These are phyloP conservation scores for Apamea monoglypha DNA, from an alignment of 2,888 invertebrate genomes.

Conservation along the genomic window DNA sequence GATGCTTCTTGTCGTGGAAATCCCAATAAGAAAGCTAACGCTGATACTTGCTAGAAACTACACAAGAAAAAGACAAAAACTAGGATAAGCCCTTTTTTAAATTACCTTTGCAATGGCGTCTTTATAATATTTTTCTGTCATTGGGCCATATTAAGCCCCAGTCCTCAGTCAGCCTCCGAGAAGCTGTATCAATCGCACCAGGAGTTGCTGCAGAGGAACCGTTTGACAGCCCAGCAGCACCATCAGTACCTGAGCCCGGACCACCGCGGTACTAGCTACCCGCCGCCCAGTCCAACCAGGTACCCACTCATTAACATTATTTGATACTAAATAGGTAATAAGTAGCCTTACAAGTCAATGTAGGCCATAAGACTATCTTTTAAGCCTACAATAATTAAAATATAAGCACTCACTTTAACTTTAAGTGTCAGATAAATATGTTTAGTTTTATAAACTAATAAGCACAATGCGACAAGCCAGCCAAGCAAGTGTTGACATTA, in stretches of 20 bases:
- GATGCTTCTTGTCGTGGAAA: background rate
- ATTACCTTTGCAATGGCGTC: background rate
- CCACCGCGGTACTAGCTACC: conserved; percentile 94
- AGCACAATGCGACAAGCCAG: background rate
- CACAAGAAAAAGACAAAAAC: background rate
- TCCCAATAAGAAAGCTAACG: background rate
- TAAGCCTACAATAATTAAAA: background rate
- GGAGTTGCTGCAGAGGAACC: conserved; percentile 82
- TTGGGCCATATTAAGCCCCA: conserved; percentile 63
- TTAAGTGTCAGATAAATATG: background rate
- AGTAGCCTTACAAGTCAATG: conserved; percentile 1
- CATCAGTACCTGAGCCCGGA: conserved; percentile 84
- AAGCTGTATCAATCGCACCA: conserved; percentile 82
- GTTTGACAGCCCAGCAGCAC: conserved; percentile 71
- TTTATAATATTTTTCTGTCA: background rate
- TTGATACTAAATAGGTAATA: background rate
- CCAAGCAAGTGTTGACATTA: background rate
- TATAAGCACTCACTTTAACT: background rate
- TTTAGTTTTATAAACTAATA: background rate
- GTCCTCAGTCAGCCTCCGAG: conserved; percentile 79
- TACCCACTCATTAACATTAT: conserved; percentile 55
- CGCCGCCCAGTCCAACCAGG: conserved; percentile 94
- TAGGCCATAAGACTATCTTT: background rate
- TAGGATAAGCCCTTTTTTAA: background rate
- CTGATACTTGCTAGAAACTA: background rate